A percentile compares a stretch with the other conserved stretches of the same genome.
phyloP scores from a whole-genome alignment of 2,113 vertebrate species.

The Oreotrochilus melanogaster region DNA sequence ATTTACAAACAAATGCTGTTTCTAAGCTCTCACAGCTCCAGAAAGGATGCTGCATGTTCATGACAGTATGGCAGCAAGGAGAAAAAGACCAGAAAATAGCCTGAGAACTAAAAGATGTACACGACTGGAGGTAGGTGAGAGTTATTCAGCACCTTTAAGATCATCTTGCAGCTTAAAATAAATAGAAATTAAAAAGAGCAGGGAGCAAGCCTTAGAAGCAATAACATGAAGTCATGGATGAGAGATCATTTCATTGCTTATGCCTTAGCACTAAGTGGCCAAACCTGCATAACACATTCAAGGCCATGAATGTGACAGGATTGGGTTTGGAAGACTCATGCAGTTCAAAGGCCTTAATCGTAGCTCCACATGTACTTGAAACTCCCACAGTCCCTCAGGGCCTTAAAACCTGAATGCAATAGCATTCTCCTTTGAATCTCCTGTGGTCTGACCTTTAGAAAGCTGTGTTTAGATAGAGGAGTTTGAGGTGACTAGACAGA shows the following conservation, averaged over 20 bases:
- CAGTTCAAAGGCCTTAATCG: constrained; percentile 16
- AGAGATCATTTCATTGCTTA: constrained; percentile 9
- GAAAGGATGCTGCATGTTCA: not conserved
- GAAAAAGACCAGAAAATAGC: not conserved
- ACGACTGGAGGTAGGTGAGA: not conserved
- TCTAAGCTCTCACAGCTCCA: not conserved
- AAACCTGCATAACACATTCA: constrained; percentile 31
- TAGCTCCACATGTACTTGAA: not conserved
- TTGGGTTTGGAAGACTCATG: not conserved
- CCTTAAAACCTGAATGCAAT: constrained; percentile 17
- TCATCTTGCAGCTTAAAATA: not conserved
- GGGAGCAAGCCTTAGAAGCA: not conserved
- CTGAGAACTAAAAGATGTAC: not conserved
- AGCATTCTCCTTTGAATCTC: not conserved
- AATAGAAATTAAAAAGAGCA: constrained; percentile 25
- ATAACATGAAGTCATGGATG: not conserved
- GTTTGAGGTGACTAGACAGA: not conserved
- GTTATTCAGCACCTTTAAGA: constrained; percentile 15
- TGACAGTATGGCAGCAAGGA: not conserved
- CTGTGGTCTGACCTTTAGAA: not conserved
- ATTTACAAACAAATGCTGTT: not conserved
- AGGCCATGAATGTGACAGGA: not conserved
- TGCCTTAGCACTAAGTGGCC: not conserved
- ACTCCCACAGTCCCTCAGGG: constrained; percentile 41
- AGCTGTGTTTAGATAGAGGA: not conserved